Conservation (phyloP, 2,888 invertebrate genomes). For the Plagiodera versicolora region DNA sequence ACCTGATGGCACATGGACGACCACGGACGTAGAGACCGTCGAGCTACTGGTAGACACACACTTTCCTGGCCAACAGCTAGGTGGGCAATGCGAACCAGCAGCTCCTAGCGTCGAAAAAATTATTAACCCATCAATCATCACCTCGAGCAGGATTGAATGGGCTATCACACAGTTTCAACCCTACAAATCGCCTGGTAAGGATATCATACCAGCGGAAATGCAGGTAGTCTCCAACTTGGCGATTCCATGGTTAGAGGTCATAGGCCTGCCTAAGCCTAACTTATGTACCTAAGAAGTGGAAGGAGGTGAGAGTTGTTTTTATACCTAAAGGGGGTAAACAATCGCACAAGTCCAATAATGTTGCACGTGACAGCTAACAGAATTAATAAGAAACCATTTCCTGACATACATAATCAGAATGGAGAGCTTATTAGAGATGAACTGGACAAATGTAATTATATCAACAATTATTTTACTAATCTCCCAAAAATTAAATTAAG, state of each 20-base stretch:
- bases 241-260: slow-evolving; percentile 5
- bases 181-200: background rate
- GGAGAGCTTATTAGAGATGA: no score
- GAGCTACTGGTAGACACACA: background rate
- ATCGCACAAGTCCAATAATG: no score
- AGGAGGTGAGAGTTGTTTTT: background rate
- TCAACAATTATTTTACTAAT: no score
- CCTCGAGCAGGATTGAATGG: background rate
- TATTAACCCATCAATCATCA: background rate
- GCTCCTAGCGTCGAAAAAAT: background rate
- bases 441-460: no score
- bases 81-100: background rate
- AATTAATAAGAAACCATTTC: no score
- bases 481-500: no score
- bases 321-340: background rate
- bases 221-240: background rate
- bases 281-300: background rate
- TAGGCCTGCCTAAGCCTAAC: slow-evolving; percentile 6
- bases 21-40: no score
- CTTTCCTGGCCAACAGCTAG: background rate
- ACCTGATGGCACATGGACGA: no score
- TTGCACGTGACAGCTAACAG: no score
- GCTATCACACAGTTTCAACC: slow-evolving; percentile 1
- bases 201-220: slow-evolving; percentile 7
- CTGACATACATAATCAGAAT: no score